Base-by-base conservation (phyloP, 2,888 invertebrate species). In the Drosophila peninsularis region DNA sequence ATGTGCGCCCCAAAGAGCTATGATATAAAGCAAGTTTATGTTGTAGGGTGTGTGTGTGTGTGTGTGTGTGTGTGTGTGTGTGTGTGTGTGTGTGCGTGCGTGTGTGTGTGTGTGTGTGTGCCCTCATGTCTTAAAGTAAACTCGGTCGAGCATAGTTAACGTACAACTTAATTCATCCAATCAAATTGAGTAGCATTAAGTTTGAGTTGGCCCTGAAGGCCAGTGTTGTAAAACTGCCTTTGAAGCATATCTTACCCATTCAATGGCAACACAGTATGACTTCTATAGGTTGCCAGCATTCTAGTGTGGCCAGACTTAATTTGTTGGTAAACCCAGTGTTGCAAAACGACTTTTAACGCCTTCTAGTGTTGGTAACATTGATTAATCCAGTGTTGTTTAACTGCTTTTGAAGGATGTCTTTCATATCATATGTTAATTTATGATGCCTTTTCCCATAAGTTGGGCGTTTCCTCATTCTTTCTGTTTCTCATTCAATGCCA, bases 1-100 rank as follows among this genome's bases (percentile, higher is more conserved):
- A 69, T 42, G 50, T 60, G 52, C 10, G 30, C 30, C 54, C 49
- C 42, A 24, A 10, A 27, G 10, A 21, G 36, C 49, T 10, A n/a
- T 13, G 13, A 37, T 30, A 14, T 37, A 52, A 56, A 50, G 49
- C 44, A 45, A n/a, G 13, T 41, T 49, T 24, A 53, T 47, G 42
- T 13, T 34, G n/a, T 24, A 11, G 17, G 54, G 49, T 54, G 49
- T 54, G 41, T 32, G 13, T 10, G 37, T 11, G 55, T 13, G 14
- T 30, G 27, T 11, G 17, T 39, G 13, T 19, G 19, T 10, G 27
- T 19, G 39, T 19, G 30, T 19, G 14, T 10, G 19, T 30, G 19
- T 9, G 13, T 39, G 53, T 21, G 34, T 34, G n/a, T n/a, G 9
- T 37, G 5, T 17, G 1, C 17, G 19, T 14, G 14, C 21, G 34